These are phyloP conservation scores for Apocrypta bakeri DNA, from an alignment of 1,140 invertebrate species.

Conservation along the genomic window DNA sequence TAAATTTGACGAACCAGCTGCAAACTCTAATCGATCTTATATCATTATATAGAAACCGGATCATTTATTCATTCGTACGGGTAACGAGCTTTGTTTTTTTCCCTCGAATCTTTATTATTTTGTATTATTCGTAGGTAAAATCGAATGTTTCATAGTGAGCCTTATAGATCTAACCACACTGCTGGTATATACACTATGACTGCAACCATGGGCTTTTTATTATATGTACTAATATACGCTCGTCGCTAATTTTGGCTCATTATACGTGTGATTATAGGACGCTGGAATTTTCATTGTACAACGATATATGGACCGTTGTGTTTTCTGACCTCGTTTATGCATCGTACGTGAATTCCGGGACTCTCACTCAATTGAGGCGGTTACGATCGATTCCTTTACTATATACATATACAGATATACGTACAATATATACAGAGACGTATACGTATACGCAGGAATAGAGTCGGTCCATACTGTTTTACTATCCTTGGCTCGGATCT, in stretches of 20 bases:
- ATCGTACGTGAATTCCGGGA: not conserved
- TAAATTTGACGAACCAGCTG: no score
- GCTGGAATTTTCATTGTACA: no score
- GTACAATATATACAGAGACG: no score
- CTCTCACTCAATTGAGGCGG: not conserved
- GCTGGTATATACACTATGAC: no score
- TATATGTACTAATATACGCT: no score
- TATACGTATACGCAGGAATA: not conserved
- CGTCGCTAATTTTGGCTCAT: no score
- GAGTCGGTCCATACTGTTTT: not conserved
- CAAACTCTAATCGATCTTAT: no score
- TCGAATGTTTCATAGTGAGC: no score
- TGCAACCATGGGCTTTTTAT: not conserved
- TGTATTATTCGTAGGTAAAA: no score
- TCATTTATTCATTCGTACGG: not conserved
- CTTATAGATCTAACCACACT: no score
- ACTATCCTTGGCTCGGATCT: not conserved
- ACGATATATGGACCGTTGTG: not conserved
- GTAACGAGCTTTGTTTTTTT: not conserved
- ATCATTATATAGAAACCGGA: no score
- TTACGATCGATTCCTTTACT: not conserved
- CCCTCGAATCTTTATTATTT: not conserved
- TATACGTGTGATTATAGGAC: no score
- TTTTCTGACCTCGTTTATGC: not conserved
- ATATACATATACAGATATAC: not conserved